phyloP scores from a whole-genome alignment of 1,140 invertebrate species.

The Cyclargus thomasi region DNA sequence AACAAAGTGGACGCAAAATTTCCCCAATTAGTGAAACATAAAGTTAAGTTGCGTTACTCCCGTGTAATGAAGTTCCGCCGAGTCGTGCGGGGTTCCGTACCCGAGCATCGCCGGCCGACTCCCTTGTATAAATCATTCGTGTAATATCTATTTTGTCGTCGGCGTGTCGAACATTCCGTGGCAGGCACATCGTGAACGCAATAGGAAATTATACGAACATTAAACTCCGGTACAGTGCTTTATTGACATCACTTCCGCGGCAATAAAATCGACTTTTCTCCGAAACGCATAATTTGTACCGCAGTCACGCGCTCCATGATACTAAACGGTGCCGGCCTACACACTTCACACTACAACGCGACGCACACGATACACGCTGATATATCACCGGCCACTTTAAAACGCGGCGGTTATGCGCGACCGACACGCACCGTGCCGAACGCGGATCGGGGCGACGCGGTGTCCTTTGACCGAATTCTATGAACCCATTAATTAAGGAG shows the following conservation, averaged over 20 bases:
- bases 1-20: not conserved
- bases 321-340: slow-evolving; percentile 64
- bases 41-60: too few relatives aligned
- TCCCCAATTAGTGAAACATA: too few relatives aligned
- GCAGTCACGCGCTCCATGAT: slow-evolving; percentile 66
- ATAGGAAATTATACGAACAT: slow-evolving; percentile 66
- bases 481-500: slow-evolving; percentile 71
- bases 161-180: slow-evolving; percentile 44
- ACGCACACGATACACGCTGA: slow-evolving; percentile 51
- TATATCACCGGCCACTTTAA: slow-evolving; percentile 65
- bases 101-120: not conserved
- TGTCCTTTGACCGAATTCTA: slow-evolving; percentile 62
- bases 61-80: too few relatives aligned
- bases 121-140: slow-evolving; percentile 5
- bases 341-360: slow-evolving; percentile 46
- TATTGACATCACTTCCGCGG: slow-evolving; percentile 70
- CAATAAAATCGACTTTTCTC: slow-evolving; percentile 71
- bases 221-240: slow-evolving; percentile 64
- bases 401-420: slow-evolving; percentile 54
- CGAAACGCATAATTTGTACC: slow-evolving; percentile 72
- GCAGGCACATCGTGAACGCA: slow-evolving; percentile 49
- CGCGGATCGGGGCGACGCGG: slow-evolving; percentile 29
- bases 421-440: slow-evolving; percentile 17
- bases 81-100: not conserved
- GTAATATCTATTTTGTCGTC: slow-evolving; percentile 21